Conservation (phyloP, 2,797 vertebrate species). For the Allobates femoralis region DNA sequence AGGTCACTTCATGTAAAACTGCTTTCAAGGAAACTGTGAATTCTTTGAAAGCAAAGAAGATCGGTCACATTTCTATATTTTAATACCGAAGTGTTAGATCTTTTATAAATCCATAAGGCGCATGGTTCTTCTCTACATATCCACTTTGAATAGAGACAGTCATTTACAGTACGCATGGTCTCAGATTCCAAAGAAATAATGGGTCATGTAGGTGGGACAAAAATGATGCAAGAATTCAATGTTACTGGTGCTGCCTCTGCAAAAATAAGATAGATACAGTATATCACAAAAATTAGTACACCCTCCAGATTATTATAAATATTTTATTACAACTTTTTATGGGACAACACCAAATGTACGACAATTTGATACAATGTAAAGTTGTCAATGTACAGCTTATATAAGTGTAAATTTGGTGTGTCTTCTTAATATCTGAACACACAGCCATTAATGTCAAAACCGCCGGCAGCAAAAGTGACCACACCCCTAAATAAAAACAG, state of each 20-base stretch:
- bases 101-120: slow-evolving; percentile 3
- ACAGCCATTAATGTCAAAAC: too few relatives aligned
- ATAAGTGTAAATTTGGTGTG: too few relatives aligned
- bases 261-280: too few relatives aligned
- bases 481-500: too few relatives aligned
- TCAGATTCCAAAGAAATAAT: slow-evolving; percentile 26
- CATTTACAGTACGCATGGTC: slow-evolving; percentile 13
- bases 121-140: slow-evolving; percentile 20
- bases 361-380: too few relatives aligned
- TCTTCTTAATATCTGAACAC: too few relatives aligned
- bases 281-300: too few relatives aligned
- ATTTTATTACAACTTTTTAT: too few relatives aligned
- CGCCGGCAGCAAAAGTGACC: too few relatives aligned
- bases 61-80: neutral
- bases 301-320: neutral
- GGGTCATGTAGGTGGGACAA: slow-evolving; percentile 1
- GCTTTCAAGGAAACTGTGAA: slow-evolving; percentile 29
- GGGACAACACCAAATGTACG: too few relatives aligned
- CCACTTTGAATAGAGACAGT: neutral
- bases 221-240: slow-evolving; percentile 6
- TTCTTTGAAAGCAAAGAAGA: slow-evolving; percentile 25
- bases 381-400: too few relatives aligned
- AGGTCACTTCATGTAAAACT: slow-evolving; percentile 33
- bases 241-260: neutral
- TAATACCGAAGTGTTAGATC: neutral